Evolutionary conservation across 2,113 vertebrate genomes (phyloP).

Genomic region (Poicephalus gulielmi): DNA sequence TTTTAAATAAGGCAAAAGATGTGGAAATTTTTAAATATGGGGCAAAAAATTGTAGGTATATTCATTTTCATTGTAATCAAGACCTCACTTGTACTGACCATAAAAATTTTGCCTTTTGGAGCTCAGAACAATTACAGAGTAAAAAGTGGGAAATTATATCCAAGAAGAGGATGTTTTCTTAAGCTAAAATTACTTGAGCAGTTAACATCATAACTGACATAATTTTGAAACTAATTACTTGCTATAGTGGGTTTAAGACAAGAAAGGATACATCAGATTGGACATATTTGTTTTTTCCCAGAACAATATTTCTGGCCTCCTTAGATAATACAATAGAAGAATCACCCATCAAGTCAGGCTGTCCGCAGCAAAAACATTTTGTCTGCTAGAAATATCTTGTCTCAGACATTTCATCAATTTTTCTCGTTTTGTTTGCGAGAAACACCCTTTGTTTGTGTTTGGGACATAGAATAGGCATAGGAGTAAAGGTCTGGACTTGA

Average conservation of each 20-base stretch:
- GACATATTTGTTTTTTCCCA: background rate
- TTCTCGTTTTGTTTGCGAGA: background rate
- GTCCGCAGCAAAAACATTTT: background rate
- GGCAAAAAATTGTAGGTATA: background rate
- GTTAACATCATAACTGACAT: background rate
- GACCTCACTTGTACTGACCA: background rate
- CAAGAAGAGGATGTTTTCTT: background rate
- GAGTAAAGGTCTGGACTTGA: background rate
- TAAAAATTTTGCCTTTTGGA: background rate
- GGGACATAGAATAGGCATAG: background rate
- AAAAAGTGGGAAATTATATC: background rate
- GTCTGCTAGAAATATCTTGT: background rate
- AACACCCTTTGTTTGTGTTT: background rate
- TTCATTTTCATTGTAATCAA: background rate
- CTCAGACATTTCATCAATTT: background rate
- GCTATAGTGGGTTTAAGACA: background rate
- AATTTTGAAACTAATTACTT: background rate
- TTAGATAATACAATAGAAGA: background rate
- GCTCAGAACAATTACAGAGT: background rate
- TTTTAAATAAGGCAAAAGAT: background rate
- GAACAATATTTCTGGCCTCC: background rate
- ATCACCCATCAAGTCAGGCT: rapidly evolving
- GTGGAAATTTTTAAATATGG: background rate
- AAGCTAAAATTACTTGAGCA: background rate
- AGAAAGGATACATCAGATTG: background rate